phyloP scores from a whole-genome alignment of 2,888 invertebrate genomes.

The Leptarthrus brevirostris region DNA sequence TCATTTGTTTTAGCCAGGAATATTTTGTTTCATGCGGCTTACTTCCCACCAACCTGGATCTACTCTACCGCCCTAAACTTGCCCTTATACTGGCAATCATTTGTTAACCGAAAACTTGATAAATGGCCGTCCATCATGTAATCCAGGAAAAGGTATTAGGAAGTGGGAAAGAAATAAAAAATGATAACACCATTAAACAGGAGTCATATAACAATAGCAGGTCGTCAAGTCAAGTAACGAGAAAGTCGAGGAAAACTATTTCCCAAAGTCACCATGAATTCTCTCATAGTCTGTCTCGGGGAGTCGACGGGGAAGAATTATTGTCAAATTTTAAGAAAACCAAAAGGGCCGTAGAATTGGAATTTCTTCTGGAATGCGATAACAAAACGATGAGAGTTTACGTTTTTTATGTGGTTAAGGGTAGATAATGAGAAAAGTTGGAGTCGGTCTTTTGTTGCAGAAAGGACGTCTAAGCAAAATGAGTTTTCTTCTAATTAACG shows the following conservation, averaged over 20 bases:
- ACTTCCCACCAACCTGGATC: neutral
- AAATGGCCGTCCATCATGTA: conserved; percentile 41
- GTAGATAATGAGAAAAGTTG: conserved; percentile 39
- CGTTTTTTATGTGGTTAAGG: conserved; percentile 4
- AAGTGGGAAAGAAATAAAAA: conserved; percentile 21
- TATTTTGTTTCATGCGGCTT: neutral
- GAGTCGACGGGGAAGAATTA: conserved; percentile 2
- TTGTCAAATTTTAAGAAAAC: conserved; percentile 29
- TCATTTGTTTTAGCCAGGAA: conserved; percentile 30
- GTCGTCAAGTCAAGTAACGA: conserved; percentile 41
- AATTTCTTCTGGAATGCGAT: conserved; percentile 19
- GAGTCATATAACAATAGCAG: conserved; percentile 19
- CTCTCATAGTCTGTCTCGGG: neutral
- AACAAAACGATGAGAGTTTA: conserved; percentile 32
- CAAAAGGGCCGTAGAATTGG: neutral
- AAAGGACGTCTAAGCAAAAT: conserved; percentile 6
- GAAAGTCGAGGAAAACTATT: conserved; percentile 46
- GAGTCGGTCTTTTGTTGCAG: conserved; percentile 34
- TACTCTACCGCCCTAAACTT: conserved; percentile 4
- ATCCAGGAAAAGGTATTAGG: conserved; percentile 27
- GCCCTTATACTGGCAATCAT: neutral
- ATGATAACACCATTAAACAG: conserved; percentile 42
- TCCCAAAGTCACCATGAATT: conserved; percentile 36
- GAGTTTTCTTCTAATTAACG: conserved; percentile 40
- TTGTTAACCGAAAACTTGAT: conserved; percentile 47